A percentile compares a stretch with the other conserved stretches of the same genome.
These are phyloP conservation scores for Temnothorax nylanderi DNA, from an alignment of 1,140 invertebrate genomes.

Conservation along the genomic window DNA sequence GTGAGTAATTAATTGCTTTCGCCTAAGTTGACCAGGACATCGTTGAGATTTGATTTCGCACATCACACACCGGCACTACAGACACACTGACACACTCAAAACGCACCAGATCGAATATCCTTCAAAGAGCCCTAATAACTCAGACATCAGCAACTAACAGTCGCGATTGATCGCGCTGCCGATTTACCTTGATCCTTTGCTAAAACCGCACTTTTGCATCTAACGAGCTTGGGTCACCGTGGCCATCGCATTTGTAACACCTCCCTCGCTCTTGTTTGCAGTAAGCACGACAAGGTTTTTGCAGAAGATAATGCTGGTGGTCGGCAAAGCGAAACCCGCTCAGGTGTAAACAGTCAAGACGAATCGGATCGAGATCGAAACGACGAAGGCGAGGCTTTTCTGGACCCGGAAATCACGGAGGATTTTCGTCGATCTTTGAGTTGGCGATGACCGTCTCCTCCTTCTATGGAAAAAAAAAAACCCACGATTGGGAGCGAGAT, in stretches of 20 bases:
- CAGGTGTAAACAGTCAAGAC: constrained; percentile 86
- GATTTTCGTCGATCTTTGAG: constrained; percentile 19
- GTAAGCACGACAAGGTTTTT: constrained; percentile 87
- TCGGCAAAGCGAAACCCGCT: constrained; percentile 89
- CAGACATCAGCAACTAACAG: constrained; percentile 31
- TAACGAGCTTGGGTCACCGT: background rate
- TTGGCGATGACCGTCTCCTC: background rate
- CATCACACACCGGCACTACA: constrained; percentile 61
- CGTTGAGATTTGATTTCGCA: constrained; percentile 66
- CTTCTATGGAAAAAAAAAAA: constrained; percentile 11
- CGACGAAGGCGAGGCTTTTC: constrained; percentile 9
- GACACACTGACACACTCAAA: background rate
- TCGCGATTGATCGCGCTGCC: background rate
- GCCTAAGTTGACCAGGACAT: constrained; percentile 50
- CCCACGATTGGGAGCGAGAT: background rate
- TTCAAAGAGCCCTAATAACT: constrained; percentile 31
- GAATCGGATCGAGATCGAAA: constrained; percentile 31
- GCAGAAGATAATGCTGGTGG: constrained; percentile 89
- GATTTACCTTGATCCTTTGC: background rate
- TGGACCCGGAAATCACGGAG: constrained; percentile 4
- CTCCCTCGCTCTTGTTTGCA: constrained; percentile 82
- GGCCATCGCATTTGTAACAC: background rate
- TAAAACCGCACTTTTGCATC: constrained; percentile 32
- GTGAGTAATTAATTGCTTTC: background rate
- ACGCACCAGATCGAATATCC: background rate